Conservation (phyloP, 2,888 invertebrate species). For the Sphaerophoria taeniata region DNA sequence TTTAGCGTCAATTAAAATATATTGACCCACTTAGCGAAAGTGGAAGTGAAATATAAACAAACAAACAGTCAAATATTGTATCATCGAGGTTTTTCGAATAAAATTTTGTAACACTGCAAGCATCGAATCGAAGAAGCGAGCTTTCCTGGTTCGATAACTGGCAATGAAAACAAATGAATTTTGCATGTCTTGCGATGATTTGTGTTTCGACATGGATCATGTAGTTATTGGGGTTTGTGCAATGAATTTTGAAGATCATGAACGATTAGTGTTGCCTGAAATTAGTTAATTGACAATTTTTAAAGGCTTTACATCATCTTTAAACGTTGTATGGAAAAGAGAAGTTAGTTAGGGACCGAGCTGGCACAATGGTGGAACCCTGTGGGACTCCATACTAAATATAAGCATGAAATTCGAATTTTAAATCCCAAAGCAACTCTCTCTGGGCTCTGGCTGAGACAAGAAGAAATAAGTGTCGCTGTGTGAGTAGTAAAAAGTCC, state of each 20-base stretch:
- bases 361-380: too few species aligned
- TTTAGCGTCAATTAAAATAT: conserved; percentile 62
- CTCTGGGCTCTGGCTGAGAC: too few species aligned
- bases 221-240: conserved; percentile 29
- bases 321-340: too few species aligned
- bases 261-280: too few species aligned
- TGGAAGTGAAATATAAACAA: conserved; percentile 62
- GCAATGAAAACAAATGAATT: conserved; percentile 23
- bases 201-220: conserved; percentile 42
- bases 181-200: conserved; percentile 38
- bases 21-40: conserved; percentile 69
- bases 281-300: too few species aligned
- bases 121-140: conserved; percentile 7
- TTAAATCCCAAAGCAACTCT: too few species aligned
- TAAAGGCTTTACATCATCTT: too few species aligned
- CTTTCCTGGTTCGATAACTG: conserved; percentile 55
- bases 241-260: conserved; percentile 29
- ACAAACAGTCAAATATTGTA: conserved; percentile 40
- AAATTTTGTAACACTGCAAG: conserved; percentile 39
- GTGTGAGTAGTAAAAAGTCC: too few species aligned
- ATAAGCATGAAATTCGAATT: too few species aligned
- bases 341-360: too few species aligned
- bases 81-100: conserved; percentile 49
- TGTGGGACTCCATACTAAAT: too few species aligned
- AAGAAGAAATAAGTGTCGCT: too few species aligned